Evolutionary conservation across 2,113 vertebrate species (phyloP).

Genomic region (Centrocercus urophasianus): DNA sequence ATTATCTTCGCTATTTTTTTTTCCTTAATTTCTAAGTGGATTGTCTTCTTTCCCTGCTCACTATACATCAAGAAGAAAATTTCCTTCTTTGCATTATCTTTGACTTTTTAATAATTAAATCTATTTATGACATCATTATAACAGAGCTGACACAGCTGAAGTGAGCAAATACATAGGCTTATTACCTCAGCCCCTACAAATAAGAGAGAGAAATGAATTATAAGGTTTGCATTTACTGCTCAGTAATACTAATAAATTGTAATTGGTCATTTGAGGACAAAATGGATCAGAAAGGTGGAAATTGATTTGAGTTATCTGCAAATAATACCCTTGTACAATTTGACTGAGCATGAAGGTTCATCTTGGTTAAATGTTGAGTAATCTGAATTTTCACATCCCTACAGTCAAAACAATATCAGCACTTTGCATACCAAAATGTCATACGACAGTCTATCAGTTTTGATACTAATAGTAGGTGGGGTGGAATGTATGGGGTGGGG

Average conservation of each 20-base stretch:
- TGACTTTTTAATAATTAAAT: not conserved
- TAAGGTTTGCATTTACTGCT: not conserved
- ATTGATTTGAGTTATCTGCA: constrained; percentile 29
- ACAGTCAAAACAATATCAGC: not conserved
- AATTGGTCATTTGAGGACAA: not conserved
- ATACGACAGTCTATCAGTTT: not conserved
- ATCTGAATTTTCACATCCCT: not conserved
- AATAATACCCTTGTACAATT: constrained; percentile 10
- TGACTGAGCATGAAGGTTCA: not conserved
- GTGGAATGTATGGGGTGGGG: no score
- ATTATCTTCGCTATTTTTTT: not conserved
- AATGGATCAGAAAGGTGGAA: constrained; percentile 28
- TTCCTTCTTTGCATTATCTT: not conserved
- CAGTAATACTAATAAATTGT: not conserved
- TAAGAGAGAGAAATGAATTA: not conserved
- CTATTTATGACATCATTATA: not conserved
- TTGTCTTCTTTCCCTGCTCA: not conserved
- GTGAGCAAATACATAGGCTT: not conserved
- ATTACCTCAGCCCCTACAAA: not conserved
- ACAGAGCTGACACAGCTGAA: not conserved
- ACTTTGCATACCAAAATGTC: not conserved
- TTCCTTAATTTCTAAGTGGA: not conserved
- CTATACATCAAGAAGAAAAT: not conserved
- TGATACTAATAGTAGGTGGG: no score
- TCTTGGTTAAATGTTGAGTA: constrained; percentile 3